Percentiles rank a stretch among this genome's conserved stretches.
These are phyloP conservation scores for Martes martes DNA, from an alignment of 2,113 vertebrate species.

Conservation along the genomic window DNA sequence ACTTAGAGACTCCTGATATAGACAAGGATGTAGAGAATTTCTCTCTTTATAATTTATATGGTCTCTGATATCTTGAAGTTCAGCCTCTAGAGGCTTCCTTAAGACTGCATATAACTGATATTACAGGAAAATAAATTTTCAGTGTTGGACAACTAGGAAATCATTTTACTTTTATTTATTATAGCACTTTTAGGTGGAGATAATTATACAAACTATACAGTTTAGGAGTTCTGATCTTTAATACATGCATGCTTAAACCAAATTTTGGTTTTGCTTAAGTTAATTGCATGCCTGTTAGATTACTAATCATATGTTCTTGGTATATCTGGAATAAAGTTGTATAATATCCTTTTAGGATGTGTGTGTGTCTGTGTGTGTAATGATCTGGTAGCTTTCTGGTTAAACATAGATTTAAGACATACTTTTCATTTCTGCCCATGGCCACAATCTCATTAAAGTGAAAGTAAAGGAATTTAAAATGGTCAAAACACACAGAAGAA, in stretches of 20 bases:
- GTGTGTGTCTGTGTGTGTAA: background rate
- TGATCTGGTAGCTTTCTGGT: slow-evolving; percentile 1
- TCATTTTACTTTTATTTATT: background rate
- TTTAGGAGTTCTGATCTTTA: background rate
- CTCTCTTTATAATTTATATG: background rate
- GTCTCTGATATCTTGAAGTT: background rate
- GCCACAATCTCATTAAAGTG: background rate
- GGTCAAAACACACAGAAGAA: background rate
- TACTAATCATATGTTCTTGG: background rate
- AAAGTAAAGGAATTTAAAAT: slow-evolving; percentile 6
- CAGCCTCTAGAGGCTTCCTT: background rate
- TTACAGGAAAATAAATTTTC: background rate
- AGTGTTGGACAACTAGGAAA: background rate
- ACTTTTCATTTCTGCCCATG: background rate
- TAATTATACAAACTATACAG: background rate
- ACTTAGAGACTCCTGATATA: background rate
- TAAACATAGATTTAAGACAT: background rate
- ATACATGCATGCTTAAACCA: background rate
- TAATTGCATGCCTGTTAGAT: background rate
- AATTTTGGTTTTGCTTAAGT: slow-evolving; percentile 12
- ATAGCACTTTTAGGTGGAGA: background rate
- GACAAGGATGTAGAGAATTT: background rate
- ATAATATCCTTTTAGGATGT: background rate
- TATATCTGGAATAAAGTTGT: background rate
- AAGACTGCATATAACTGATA: background rate